These are phyloP conservation scores for Propithecus coquereli DNA, from an alignment of 2,113 vertebrate genomes.

Conservation along the genomic window DNA sequence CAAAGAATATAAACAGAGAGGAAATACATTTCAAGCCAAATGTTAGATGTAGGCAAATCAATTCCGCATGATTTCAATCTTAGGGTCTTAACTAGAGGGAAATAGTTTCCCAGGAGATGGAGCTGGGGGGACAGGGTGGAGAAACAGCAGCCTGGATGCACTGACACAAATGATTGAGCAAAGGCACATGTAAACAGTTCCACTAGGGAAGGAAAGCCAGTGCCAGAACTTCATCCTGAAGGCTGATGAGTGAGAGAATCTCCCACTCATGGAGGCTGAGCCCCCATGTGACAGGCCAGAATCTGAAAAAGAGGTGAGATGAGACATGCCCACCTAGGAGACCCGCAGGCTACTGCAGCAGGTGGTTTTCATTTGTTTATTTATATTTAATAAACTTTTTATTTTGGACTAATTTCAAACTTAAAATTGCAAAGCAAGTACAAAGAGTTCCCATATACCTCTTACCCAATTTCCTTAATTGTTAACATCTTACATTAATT, in stretches of 20 bases:
- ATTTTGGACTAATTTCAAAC: background rate
- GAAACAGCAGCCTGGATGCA: background rate
- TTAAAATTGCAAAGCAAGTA: background rate
- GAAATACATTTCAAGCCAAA: background rate
- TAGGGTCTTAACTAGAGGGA: background rate
- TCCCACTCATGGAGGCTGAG: fast-evolving
- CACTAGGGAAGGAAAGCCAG: background rate
- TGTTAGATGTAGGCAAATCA: background rate
- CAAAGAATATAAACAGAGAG: background rate
- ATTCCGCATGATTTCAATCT: background rate
- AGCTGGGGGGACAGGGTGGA: background rate
- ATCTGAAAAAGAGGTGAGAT: too few relatives aligned
- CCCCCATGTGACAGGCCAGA: background rate
- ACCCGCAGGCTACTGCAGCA: background rate
- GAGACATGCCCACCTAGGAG: background rate
- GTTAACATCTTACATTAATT: background rate
- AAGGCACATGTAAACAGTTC: background rate
- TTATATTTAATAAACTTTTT: background rate
- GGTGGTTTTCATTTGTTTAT: background rate
- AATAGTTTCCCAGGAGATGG: background rate
- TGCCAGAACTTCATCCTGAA: background rate
- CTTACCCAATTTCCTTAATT: background rate
- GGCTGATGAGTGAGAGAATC: background rate
- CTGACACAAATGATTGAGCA: fast-evolving
- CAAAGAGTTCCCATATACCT: background rate